Conservation (phyloP, 2,797 vertebrate genomes). For the Smutsia temminckii region DNA sequence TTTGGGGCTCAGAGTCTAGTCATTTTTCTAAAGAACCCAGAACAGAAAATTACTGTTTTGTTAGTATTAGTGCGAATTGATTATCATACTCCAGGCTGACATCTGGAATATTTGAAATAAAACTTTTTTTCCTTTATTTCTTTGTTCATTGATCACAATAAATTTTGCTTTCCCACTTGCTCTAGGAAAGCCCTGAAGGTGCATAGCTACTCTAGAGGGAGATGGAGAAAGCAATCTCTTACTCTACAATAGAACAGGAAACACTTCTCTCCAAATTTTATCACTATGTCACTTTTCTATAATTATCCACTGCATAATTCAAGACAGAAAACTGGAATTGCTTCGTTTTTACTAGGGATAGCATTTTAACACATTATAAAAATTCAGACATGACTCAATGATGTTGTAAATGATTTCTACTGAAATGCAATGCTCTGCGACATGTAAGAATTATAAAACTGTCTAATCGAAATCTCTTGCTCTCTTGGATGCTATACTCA, state of each 20-base stretch:
- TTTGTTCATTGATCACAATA: not conserved
- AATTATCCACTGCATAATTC: not conserved
- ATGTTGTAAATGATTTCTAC: slow-evolving; percentile 16
- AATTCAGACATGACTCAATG: not conserved
- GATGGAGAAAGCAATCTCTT: not conserved
- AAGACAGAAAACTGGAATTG: not conserved
- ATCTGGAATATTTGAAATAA: not conserved
- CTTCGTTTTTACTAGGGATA: slow-evolving; percentile 21
- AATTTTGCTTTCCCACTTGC: not conserved
- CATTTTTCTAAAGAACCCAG: not conserved
- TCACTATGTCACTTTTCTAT: not conserved
- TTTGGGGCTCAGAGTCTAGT: not conserved
- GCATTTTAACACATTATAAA: not conserved
- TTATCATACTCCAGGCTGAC: not conserved
- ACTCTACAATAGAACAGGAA: not conserved
- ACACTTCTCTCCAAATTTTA: not conserved
- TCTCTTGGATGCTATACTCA: not conserved
- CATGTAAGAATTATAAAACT: not conserved
- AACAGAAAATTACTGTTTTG: not conserved
- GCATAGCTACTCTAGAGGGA: not conserved
- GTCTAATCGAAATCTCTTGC: not conserved
- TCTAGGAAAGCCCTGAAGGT: not conserved
- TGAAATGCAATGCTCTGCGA: not conserved
- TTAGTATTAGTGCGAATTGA: not conserved
- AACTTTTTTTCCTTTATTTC: not conserved